A percentile compares a stretch with the other conserved stretches of the same genome.
Conservation (phyloP, 2,113 vertebrate genomes). For the Sisor rabdophorus region DNA sequence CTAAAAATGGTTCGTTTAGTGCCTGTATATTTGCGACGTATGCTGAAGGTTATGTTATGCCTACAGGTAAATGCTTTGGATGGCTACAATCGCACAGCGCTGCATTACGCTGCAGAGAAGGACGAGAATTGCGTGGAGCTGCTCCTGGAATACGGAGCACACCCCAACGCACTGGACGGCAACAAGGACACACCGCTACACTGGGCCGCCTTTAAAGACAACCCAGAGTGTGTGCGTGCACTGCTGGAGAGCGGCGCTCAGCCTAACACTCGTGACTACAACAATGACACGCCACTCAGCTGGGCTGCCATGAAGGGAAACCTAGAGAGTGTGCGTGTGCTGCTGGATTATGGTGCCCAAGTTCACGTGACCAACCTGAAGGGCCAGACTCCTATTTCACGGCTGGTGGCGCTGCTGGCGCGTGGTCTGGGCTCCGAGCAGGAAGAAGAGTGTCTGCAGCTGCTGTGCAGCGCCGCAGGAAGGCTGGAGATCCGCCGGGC, state of each 20-base stretch:
- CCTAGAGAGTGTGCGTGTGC: slow-evolving; percentile 85
- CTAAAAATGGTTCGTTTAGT: background rate
- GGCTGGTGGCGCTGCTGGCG: slow-evolving; percentile 82
- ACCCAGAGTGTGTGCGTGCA: slow-evolving; percentile 82
- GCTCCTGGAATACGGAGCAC: slow-evolving; percentile 86
- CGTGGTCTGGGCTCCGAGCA: slow-evolving; percentile 85
- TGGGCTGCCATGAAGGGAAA: slow-evolving; percentile 98
- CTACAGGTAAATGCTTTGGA: slow-evolving; percentile 89
- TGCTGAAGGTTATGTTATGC: background rate
- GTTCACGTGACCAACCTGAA: slow-evolving; percentile 87
- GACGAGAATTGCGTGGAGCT: slow-evolving; percentile 92
- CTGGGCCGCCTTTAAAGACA: slow-evolving; percentile 96
- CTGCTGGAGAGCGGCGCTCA: slow-evolving; percentile 84
- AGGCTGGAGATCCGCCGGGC: slow-evolving; percentile 78
- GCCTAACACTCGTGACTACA: slow-evolving; percentile 87
- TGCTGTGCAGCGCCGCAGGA: slow-evolving; percentile 81
- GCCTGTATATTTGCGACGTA: background rate
- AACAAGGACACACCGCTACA: slow-evolving; percentile 95
- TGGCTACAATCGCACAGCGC: slow-evolving; percentile 92
- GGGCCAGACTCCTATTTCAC: slow-evolving; percentile 87
- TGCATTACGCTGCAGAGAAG: slow-evolving; percentile 94
- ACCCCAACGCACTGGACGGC: slow-evolving; percentile 84
- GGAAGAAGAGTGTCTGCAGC: slow-evolving; percentile 87
- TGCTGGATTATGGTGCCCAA: slow-evolving; percentile 88
- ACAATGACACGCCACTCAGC: slow-evolving; percentile 89